A percentile compares a stretch with the other conserved stretches of the same genome.
Evolutionary conservation across 2,888 invertebrate species (phyloP).

Genomic region (Bursaphelenchus okinawaensis): DNA sequence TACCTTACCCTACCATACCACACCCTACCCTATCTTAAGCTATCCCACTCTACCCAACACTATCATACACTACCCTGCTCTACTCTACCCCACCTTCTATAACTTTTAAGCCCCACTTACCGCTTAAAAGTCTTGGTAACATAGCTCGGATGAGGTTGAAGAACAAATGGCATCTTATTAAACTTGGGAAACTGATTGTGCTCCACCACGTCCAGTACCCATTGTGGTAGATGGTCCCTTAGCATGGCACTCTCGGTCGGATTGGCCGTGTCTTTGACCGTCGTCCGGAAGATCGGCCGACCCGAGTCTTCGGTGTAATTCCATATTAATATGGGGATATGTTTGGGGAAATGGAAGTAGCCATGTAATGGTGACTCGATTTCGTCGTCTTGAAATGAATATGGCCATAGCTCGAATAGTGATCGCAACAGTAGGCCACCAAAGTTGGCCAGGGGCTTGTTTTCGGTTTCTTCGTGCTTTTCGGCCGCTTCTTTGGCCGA

Average conservation of each 20-base stretch:
- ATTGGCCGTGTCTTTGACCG: conserved; percentile 85
- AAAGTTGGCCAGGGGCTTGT: conserved; percentile 71
- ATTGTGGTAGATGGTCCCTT: conserved; percentile 39
- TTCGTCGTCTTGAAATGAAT: conserved; percentile 42
- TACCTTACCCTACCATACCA: no score
- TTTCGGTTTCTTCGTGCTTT: conserved; percentile 67
- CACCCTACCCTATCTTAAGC: no score
- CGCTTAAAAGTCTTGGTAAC: conserved; percentile 71
- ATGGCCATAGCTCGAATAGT: conserved; percentile 82
- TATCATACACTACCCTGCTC: no score
- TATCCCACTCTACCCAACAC: no score
- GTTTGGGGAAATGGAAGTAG: conserved; percentile 79
- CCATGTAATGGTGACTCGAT: conserved; percentile 35
- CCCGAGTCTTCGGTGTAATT: conserved; percentile 81
- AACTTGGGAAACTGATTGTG: conserved; percentile 79
- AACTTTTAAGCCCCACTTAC: no score
- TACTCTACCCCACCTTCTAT: no score
- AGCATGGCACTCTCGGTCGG: conserved; percentile 70
- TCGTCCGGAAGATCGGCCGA: conserved; percentile 79
- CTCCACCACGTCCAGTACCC: conserved; percentile 59
- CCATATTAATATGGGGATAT: conserved; percentile 93
- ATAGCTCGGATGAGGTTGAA: conserved; percentile 81
- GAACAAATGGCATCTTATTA: conserved; percentile 90
- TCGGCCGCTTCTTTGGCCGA: conserved; percentile 83
- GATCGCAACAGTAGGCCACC: conserved; percentile 89